Evolutionary conservation across 2,888 invertebrate species (phyloP).

Genomic region (Steinernema hermaphroditum): DNA sequence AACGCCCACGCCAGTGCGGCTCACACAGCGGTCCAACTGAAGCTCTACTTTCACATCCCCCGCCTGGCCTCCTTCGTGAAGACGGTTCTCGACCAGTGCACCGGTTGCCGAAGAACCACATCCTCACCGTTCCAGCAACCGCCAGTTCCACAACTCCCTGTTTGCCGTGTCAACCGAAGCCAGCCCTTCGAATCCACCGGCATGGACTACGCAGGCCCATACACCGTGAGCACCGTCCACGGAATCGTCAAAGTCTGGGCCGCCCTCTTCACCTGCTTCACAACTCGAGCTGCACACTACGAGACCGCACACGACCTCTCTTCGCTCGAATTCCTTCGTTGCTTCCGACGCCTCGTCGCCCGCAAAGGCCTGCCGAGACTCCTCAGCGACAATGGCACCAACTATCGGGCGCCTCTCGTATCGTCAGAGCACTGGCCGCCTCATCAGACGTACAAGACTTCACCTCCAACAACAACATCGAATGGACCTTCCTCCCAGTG

Average conservation of each 20-base stretch:
- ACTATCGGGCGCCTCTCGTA: constrained; percentile 52
- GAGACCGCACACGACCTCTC: constrained; percentile 59
- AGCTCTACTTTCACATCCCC: not conserved
- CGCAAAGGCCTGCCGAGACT: constrained; percentile 59
- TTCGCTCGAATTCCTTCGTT: constrained; percentile 57
- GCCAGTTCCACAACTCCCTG: not conserved
- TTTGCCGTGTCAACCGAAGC: not conserved
- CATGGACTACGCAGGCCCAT: constrained; percentile 16
- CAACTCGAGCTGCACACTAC: constrained; percentile 66
- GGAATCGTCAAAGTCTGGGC: constrained; percentile 61
- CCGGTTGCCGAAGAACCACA: not conserved
- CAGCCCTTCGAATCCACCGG: not conserved
- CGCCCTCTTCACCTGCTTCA: constrained; percentile 66
- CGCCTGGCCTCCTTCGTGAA: not conserved
- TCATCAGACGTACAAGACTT: not conserved
- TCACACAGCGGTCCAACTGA: not conserved
- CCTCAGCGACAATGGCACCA: constrained; percentile 66
- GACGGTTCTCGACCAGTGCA: not conserved
- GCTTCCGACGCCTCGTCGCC: constrained; percentile 31
- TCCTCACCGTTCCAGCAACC: not conserved
- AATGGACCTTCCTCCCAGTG: constrained; percentile 66
- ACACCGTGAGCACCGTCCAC: constrained; percentile 40
- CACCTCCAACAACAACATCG: constrained; percentile 27
- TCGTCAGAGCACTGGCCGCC: not conserved
- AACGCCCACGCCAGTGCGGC: not conserved